These are phyloP conservation scores for Pheosia tremula DNA, from an alignment of 2,888 invertebrate genomes.

Conservation along the genomic window DNA sequence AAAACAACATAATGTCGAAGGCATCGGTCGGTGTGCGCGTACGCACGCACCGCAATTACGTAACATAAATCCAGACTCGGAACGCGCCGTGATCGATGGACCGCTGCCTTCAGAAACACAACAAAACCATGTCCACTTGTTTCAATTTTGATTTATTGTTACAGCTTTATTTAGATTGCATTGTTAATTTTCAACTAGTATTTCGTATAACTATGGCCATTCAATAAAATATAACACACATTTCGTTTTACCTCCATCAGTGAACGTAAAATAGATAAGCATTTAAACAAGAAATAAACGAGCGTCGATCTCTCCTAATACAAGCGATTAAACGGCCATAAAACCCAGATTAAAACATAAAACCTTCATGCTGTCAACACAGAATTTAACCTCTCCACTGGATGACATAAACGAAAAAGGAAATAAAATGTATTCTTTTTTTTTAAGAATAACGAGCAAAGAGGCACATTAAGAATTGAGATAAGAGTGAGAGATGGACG, in stretches of 20 bases:
- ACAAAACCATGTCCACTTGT: conserved; percentile 66
- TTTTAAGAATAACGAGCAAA: conserved; percentile 73
- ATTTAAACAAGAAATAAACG: conserved; percentile 52
- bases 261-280: conserved; percentile 64
- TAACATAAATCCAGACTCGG: conserved; percentile 75
- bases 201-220: conserved; percentile 23
- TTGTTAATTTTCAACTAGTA: conserved; percentile 51
- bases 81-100: conserved; percentile 75
- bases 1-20: conserved; percentile 63
- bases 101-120: conserved; percentile 59
- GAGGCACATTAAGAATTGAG: conserved; percentile 84
- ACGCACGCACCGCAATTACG: conserved; percentile 74
- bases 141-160: conserved; percentile 67
- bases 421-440: conserved; percentile 46
- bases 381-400: conserved; percentile 75
- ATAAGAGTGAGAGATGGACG: conserved; percentile 80
- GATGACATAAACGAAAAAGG: conserved; percentile 70
- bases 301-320: conserved; percentile 54
- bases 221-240: conserved; percentile 42
- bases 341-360: conserved; percentile 82
- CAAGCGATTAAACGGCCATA: conserved; percentile 70
- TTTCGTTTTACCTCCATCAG: conserved; percentile 51
- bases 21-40: conserved; percentile 47
- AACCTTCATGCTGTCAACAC: conserved; percentile 81
- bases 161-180: conserved; percentile 53